phyloP scores from a whole-genome alignment of 2,113 vertebrate genomes.

The Mirza zaza region DNA sequence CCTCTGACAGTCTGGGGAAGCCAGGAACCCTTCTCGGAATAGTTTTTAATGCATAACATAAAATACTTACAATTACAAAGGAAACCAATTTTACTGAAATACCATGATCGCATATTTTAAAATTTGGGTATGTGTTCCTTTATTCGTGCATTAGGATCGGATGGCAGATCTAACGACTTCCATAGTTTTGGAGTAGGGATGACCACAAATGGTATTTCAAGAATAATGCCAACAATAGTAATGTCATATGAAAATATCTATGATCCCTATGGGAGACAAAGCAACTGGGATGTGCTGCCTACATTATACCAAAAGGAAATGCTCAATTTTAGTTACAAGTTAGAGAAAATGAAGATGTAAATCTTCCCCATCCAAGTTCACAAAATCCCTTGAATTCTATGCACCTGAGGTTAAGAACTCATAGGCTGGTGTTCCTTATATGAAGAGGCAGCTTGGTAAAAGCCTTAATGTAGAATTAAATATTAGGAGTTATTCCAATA shows the following conservation, averaged over 20 bases:
- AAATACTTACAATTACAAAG: background rate
- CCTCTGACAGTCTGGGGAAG: background rate
- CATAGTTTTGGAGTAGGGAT: background rate
- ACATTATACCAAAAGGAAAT: background rate
- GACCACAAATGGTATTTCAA: background rate
- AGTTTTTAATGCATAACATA: slow-evolving; percentile 1
- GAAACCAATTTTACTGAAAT: background rate
- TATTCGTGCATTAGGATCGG: background rate
- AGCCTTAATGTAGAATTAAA: background rate
- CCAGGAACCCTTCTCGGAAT: background rate
- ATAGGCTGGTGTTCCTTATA: background rate
- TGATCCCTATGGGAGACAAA: background rate
- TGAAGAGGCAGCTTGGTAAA: background rate
- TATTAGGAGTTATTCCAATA: background rate
- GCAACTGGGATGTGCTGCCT: background rate
- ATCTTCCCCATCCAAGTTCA: background rate
- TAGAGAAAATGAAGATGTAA: background rate
- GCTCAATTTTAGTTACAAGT: background rate
- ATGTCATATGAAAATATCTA: background rate
- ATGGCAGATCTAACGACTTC: background rate
- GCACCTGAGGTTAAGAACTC: background rate
- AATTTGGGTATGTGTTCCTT: background rate
- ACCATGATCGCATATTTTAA: background rate
- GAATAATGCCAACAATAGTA: background rate
- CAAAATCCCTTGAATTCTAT: background rate